Conservation (phyloP, 2,888 invertebrate species). For the Noctua comes region DNA sequence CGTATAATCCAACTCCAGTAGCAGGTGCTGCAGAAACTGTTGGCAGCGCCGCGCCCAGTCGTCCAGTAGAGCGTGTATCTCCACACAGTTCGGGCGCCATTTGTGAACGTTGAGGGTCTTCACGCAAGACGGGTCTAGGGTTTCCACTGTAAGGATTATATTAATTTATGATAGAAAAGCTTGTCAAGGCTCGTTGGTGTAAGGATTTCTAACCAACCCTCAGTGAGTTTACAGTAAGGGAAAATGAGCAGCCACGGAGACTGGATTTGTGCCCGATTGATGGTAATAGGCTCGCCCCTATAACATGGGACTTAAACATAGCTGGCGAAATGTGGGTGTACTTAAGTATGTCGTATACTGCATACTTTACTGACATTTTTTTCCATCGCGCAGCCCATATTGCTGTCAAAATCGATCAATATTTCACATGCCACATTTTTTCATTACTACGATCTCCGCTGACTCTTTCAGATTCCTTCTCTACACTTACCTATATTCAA, state of each 20-base stretch:
- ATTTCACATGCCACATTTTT: background rate
- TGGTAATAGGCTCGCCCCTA: too few species aligned
- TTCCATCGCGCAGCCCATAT: background rate
- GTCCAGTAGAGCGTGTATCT: conserved; percentile 74
- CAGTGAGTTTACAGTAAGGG: too few species aligned
- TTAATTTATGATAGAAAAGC: background rate
- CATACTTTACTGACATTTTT: too few species aligned
- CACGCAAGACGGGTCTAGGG: conserved; percentile 70
- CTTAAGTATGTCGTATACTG: too few species aligned
- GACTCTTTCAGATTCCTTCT: background rate
- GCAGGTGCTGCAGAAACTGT: conserved; percentile 75
- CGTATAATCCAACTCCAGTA: conserved; percentile 80
- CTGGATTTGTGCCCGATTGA: too few species aligned
- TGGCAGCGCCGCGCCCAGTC: conserved; percentile 80
- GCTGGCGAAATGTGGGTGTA: too few species aligned
- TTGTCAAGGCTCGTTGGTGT: too few species aligned
- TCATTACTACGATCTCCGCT: background rate
- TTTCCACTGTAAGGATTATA: conserved; percentile 68
- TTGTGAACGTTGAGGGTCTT: conserved; percentile 68
- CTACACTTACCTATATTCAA: conserved; percentile 71
- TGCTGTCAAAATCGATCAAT: background rate
- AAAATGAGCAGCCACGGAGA: too few species aligned
- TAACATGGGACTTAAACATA: too few species aligned
- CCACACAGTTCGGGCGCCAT: conserved; percentile 81
- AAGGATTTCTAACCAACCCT: too few species aligned